These are phyloP conservation scores for Campoletis sonorensis DNA, from an alignment of 1,140 invertebrate species.

Conservation along the genomic window DNA sequence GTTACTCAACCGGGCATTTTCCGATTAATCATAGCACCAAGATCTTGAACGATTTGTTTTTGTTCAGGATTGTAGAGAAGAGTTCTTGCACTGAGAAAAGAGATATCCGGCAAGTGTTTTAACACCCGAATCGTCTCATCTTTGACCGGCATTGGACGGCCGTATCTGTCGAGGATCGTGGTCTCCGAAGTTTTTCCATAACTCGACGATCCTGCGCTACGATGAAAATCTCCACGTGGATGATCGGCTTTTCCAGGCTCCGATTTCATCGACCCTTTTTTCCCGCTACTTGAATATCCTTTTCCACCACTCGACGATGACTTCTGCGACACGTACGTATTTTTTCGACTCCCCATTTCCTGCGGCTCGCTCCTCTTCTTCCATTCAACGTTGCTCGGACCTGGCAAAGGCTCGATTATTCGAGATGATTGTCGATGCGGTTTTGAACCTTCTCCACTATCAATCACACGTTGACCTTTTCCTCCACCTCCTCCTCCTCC, in stretches of 20 bases:
- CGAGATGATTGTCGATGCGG: slow-evolving; percentile 56
- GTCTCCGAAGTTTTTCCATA: slow-evolving; percentile 57
- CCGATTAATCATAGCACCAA: slow-evolving; percentile 75
- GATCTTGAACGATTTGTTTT: slow-evolving; percentile 70
- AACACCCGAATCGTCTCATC: slow-evolving; percentile 69
- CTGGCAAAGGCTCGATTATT: slow-evolving; percentile 73
- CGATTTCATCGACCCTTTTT: slow-evolving; percentile 40
- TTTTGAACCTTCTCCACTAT: slow-evolving; percentile 23
- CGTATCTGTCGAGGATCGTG: slow-evolving; percentile 71
- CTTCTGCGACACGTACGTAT: slow-evolving; percentile 31
- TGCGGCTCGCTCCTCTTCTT: slow-evolving; percentile 58
- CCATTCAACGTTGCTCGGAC: slow-evolving; percentile 67
- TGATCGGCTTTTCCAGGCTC: slow-evolving; percentile 48
- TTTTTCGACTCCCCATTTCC: slow-evolving; percentile 50
- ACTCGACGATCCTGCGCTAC: slow-evolving; percentile 48
- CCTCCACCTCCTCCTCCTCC: neutral
- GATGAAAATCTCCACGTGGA: slow-evolving; percentile 53
- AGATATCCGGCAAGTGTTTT: slow-evolving; percentile 73
- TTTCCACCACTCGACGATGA: slow-evolving; percentile 50
- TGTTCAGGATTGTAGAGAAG: slow-evolving; percentile 73
- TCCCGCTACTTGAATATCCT: slow-evolving; percentile 47
- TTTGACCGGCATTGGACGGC: slow-evolving; percentile 67
- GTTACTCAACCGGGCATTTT: slow-evolving; percentile 77
- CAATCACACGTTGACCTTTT: neutral
- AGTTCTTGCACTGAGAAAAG: slow-evolving; percentile 73